phyloP scores from a whole-genome alignment of 2,888 invertebrate species.

The Sepioteuthis lessoniana region DNA sequence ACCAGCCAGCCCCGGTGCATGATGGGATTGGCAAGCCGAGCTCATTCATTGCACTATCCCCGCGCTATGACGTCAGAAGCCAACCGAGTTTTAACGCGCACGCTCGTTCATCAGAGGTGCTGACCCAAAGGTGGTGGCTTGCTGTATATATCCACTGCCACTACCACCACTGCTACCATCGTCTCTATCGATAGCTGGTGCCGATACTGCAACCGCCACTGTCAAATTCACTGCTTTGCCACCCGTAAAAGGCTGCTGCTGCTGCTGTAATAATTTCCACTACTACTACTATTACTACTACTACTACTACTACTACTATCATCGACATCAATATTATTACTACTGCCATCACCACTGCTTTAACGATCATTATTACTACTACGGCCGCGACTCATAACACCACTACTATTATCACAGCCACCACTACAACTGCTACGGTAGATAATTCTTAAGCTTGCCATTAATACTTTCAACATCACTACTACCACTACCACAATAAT shows the following conservation, averaged over 20 bases:
- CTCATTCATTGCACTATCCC: constrained; percentile 23
- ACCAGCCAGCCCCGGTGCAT: constrained; percentile 21
- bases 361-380: not conserved
- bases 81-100: not conserved
- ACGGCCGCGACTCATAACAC: not conserved
- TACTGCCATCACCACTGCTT: not conserved
- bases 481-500: not conserved
- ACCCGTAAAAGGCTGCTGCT: constrained; percentile 19
- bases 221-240: too few relatives aligned
- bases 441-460: not conserved
- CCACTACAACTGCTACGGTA: not conserved
- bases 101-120: not conserved
- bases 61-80: constrained; percentile 33
- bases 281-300: not conserved
- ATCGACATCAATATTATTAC: not conserved
- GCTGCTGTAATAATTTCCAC: too few relatives aligned
- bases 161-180: not conserved
- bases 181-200: not conserved
- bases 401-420: not conserved
- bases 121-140: constrained; percentile 21
- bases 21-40: not conserved
- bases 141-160: not conserved
- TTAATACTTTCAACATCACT: not conserved
- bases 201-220: too few relatives aligned
- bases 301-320: not conserved